These are phyloP conservation scores for Micromys minutus DNA, from an alignment of 2,113 vertebrate species.

Conservation along the genomic window DNA sequence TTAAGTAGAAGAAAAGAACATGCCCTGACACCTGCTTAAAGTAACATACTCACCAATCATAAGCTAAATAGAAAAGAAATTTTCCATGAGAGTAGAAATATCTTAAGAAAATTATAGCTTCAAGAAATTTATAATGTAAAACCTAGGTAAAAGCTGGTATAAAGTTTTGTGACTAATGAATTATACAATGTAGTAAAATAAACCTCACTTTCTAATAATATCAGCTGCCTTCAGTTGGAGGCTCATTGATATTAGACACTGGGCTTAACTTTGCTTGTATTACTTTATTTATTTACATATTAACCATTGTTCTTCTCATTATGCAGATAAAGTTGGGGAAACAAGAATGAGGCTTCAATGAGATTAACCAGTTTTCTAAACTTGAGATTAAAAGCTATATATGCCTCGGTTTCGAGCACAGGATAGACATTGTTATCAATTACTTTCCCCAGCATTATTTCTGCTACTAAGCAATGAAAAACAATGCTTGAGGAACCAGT, in stretches of 20 bases:
- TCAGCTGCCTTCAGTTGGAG: neutral
- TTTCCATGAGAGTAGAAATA: conserved; percentile 17
- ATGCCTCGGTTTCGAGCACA: neutral
- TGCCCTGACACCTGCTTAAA: neutral
- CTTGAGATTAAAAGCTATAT: neutral
- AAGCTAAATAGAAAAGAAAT: neutral
- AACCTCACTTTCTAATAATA: neutral
- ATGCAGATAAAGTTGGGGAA: neutral
- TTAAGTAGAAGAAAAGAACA: neutral
- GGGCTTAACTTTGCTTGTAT: neutral
- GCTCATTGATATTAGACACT: rapidly evolving
- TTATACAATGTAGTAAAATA: neutral
- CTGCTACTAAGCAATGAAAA: neutral
- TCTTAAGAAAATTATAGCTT: conserved; percentile 35
- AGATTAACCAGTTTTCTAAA: neutral
- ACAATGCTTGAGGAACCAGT: neutral
- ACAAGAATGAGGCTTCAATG: neutral
- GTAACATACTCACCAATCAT: conserved; percentile 41
- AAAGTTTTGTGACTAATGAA: neutral
- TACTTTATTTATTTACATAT: neutral
- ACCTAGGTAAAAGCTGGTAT: neutral
- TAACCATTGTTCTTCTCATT: neutral
- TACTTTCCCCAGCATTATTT: neutral
- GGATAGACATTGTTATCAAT: neutral
- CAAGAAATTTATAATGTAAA: conserved; percentile 37